Percentiles rank a stretch among this genome's conserved stretches.
Conservation (phyloP, 2,888 invertebrate genomes). For the Anaspis maculata region DNA sequence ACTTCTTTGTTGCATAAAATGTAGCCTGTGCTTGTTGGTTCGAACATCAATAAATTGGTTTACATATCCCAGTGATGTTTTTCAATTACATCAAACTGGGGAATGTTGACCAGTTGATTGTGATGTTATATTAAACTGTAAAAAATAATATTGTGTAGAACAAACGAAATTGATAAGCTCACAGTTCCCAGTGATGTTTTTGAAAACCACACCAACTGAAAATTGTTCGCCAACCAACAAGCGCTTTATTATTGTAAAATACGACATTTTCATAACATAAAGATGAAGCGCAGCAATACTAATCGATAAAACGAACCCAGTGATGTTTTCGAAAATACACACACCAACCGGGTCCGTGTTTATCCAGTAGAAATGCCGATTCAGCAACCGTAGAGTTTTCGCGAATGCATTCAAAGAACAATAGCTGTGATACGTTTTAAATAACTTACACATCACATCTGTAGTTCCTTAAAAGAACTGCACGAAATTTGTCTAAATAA, state of each 20-base stretch:
- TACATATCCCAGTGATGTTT: slow-evolving; percentile 3
- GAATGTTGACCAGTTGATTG: neutral
- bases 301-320: slow-evolving; percentile 9
- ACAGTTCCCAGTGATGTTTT: slow-evolving; percentile 27
- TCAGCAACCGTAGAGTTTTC: neutral
- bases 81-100: neutral
- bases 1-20: no score
- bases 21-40: neutral
- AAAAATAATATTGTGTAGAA: no score
- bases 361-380: neutral
- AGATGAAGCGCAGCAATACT: neutral
- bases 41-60: neutral
- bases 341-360: neutral
- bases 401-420: slow-evolving; percentile 33
- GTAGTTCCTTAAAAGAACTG: slow-evolving; percentile 37
- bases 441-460: slow-evolving; percentile 36
- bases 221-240: slow-evolving; percentile 13
- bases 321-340: slow-evolving; percentile 7
- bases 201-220: slow-evolving; percentile 17
- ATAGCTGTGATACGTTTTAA: slow-evolving; percentile 39
- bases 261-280: neutral
- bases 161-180: no score
- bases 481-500: slow-evolving; percentile 16
- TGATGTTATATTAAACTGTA: no score
- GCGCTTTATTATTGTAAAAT: neutral